These are phyloP conservation scores for Anhinga rufa DNA, from an alignment of 2,113 vertebrate species.

Conservation along the genomic window DNA sequence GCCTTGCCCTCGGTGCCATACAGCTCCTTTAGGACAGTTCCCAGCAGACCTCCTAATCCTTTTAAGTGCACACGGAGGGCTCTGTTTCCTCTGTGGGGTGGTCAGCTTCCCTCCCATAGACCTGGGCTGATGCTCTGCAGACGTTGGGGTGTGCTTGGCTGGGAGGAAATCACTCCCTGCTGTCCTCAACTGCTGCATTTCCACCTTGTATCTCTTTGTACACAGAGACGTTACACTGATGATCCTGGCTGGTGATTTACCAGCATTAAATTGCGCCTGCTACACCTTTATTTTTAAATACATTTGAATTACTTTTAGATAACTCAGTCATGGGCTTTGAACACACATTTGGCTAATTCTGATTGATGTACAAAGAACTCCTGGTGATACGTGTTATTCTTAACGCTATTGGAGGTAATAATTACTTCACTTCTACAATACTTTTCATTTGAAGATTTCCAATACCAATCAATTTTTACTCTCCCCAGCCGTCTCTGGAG, in stretches of 20 bases:
- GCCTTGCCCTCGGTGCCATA: neutral
- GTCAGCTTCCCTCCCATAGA: neutral
- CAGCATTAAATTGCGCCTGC: neutral
- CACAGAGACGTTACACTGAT: neutral
- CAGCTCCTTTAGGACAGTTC: neutral
- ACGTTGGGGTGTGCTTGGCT: neutral
- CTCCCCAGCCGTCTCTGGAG: neutral
- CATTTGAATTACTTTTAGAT: neutral
- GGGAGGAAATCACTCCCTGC: neutral
- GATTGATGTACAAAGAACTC: neutral
- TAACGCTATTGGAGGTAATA: neutral
- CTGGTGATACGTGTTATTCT: neutral
- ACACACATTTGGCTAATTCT: neutral
- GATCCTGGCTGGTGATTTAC: neutral
- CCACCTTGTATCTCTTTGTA: neutral
- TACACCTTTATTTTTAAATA: neutral
- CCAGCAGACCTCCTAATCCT: neutral
- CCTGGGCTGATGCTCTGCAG: neutral
- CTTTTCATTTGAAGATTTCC: neutral
- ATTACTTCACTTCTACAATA: neutral
- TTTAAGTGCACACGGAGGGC: neutral
- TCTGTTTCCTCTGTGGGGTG: neutral
- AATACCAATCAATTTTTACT: neutral
- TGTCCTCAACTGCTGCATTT: accelerated
- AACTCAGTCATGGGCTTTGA: slow-evolving; percentile 5